Evolutionary conservation across 2,888 invertebrate species (phyloP).

Genomic region (Tenthredo amoena): DNA sequence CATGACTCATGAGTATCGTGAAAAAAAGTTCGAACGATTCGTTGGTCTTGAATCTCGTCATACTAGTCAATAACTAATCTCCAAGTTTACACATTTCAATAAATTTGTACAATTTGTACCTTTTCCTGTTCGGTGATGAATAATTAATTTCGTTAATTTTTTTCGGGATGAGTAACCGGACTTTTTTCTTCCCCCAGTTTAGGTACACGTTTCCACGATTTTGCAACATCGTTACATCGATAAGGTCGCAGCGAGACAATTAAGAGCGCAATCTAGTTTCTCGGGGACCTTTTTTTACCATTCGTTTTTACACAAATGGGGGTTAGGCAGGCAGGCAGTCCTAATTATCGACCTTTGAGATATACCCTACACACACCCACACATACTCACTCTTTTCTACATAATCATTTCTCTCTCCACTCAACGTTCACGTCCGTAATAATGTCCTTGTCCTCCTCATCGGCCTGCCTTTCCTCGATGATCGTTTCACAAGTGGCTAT

Average conservation of each 20-base stretch:
- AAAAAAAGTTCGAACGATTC: background rate
- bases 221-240: constrained; percentile 18
- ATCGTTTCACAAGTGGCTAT: constrained; percentile 25
- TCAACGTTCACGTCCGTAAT: background rate
- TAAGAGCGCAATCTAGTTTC: background rate
- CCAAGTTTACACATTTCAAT: background rate
- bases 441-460: constrained; percentile 14
- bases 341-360: constrained; percentile 18
- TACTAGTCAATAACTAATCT: background rate
- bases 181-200: background rate
- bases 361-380: background rate
- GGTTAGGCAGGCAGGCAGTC: background rate
- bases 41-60: background rate
- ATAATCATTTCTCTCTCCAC: background rate
- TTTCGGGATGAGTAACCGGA: background rate
- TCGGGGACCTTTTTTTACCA: background rate
- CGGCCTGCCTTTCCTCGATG: background rate
- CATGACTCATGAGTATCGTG: too few species aligned
- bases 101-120: too few species aligned
- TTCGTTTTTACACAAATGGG: constrained; percentile 10
- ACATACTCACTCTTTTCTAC: background rate
- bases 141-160: background rate
- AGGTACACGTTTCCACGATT: background rate
- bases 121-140: background rate
- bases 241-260: constrained; percentile 24